phyloP scores from a whole-genome alignment of 2,113 vertebrate genomes.

The Clarias magur region DNA sequence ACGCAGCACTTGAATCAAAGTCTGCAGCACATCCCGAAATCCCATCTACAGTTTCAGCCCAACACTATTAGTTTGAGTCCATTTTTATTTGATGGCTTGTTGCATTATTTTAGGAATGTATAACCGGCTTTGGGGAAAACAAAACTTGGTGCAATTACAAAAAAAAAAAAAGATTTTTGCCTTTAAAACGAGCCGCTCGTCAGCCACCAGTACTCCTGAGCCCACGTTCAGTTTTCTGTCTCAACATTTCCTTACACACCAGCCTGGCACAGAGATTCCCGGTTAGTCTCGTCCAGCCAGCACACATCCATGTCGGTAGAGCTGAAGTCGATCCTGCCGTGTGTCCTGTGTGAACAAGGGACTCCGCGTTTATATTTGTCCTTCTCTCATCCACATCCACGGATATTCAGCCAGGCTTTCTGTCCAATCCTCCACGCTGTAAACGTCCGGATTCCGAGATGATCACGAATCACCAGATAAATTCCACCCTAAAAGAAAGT shows the following conservation, averaged over 20 bases:
- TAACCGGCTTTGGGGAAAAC: background rate
- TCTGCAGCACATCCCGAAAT: background rate
- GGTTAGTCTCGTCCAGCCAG: background rate
- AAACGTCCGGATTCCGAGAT: background rate
- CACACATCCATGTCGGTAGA: background rate
- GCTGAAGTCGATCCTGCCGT: background rate
- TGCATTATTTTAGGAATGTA: too few species aligned
- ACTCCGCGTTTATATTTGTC: background rate
- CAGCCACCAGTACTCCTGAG: background rate
- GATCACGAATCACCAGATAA: background rate
- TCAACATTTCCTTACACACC: background rate
- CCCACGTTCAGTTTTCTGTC: background rate
- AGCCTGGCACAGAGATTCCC: background rate
- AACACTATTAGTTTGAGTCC: background rate
- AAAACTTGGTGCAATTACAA: background rate
- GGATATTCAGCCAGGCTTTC: background rate
- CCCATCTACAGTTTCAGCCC: background rate
- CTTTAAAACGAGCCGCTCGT: background rate
- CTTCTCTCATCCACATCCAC: background rate
- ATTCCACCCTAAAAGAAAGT: background rate
- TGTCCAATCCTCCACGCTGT: background rate
- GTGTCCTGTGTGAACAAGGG: background rate
- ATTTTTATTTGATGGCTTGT: background rate
- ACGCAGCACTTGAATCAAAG: background rate
- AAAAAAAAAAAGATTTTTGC: background rate